Conservation (phyloP, 2,113 vertebrate genomes). For the Dipodomys stephensi region DNA sequence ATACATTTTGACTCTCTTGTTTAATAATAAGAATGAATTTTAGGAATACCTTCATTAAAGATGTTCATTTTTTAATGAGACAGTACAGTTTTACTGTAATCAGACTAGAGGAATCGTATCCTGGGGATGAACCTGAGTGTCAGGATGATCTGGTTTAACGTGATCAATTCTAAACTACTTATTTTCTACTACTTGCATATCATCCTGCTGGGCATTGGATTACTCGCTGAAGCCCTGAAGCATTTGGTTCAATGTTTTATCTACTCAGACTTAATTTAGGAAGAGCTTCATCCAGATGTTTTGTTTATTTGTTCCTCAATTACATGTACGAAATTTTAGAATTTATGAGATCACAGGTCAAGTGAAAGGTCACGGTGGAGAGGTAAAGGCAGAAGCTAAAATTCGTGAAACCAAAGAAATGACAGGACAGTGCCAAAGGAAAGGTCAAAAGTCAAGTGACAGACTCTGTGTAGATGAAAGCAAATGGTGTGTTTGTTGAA, state of each 20-base stretch:
- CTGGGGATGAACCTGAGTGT: not conserved
- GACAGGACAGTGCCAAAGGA: constrained; percentile 88
- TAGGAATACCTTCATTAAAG: not conserved
- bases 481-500: constrained; percentile 67
- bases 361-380: constrained; percentile 88
- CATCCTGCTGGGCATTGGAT: not conserved
- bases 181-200: not conserved
- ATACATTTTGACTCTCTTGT: not conserved
- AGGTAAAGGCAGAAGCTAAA: constrained; percentile 89
- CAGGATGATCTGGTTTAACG: not conserved
- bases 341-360: constrained; percentile 89
- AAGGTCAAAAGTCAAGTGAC: constrained; percentile 90
- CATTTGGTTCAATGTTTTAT: constrained; percentile 64
- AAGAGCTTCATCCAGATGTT: constrained; percentile 75
- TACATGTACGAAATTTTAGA: constrained; percentile 87
- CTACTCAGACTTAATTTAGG: constrained; percentile 81
- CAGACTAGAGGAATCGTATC: constrained; percentile 8
- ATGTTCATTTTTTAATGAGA: constrained; percentile 30
- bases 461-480: constrained; percentile 85
- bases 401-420: constrained; percentile 89
- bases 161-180: not conserved
- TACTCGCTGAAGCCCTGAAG: constrained; percentile 32
- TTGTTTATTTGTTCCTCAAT: constrained; percentile 89
- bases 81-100: not conserved
- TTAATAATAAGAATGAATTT: constrained; percentile 41